phyloP scores from a whole-genome alignment of 2,797 vertebrate species.

The Gambusia yucatana region DNA sequence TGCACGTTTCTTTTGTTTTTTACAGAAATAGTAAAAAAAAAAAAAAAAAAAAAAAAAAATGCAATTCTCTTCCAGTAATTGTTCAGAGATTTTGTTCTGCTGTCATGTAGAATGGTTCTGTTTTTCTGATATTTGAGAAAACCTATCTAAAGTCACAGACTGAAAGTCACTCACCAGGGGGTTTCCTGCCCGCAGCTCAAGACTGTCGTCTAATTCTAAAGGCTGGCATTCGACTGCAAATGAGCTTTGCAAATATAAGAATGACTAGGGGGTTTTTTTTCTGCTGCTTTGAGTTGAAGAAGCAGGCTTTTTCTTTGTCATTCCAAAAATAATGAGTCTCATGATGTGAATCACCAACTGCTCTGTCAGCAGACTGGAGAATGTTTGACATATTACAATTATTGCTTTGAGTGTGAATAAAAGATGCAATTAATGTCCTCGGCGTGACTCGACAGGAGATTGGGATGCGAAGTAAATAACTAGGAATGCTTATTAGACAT shows the following conservation, averaged over 20 bases:
- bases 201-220: slow-evolving; percentile 40
- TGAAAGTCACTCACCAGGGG: slow-evolving; percentile 36
- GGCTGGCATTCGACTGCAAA: slow-evolving; percentile 31
- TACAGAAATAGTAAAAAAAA: background rate
- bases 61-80: background rate
- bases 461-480: background rate
- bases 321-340: background rate
- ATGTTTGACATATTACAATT: background rate
- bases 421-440: background rate
- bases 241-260: slow-evolving; percentile 7
- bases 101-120: background rate
- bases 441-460: background rate
- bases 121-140: slow-evolving; percentile 24
- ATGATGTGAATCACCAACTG: background rate
- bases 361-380: background rate
- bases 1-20: background rate
- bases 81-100: background rate
- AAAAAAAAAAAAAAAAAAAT: background rate
- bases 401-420: background rate
- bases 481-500: background rate
- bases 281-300: background rate
- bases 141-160: slow-evolving; percentile 21
- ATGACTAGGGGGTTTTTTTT: background rate
- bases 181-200: slow-evolving; percentile 32
- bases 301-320: background rate